Percentiles rank a stretch among this genome's conserved stretches.
Evolutionary conservation across 2,113 vertebrate species (phyloP).

Genomic region (Saguinus imperator): DNA sequence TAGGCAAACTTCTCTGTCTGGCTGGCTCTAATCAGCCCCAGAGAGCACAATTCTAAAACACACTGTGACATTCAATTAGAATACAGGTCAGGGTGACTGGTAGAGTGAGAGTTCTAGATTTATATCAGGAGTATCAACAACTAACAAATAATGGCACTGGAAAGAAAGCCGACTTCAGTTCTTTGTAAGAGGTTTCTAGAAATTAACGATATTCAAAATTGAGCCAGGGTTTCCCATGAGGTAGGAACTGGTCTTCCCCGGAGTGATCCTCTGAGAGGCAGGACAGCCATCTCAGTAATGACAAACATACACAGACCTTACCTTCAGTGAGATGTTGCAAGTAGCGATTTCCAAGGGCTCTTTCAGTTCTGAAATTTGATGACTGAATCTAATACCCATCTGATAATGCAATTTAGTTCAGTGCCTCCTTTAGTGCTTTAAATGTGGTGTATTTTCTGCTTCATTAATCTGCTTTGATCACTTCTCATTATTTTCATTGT

Average conservation of each 20-base stretch:
- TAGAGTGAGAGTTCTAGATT: background rate
- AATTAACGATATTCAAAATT: background rate
- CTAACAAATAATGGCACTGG: background rate
- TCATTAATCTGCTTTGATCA: slow-evolving; percentile 43
- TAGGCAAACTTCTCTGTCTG: background rate
- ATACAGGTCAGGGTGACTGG: background rate
- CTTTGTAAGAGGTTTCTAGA: background rate
- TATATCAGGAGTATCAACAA: background rate
- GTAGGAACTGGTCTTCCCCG: rapidly evolving
- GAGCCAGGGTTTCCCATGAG: background rate
- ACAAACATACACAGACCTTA: background rate
- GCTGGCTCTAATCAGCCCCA: background rate
- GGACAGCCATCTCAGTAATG: background rate
- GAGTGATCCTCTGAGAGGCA: background rate
- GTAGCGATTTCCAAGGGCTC: background rate
- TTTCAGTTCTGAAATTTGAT: background rate
- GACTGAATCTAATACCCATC: background rate
- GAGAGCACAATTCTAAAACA: background rate
- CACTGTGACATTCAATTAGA: background rate
- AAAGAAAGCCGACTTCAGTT: background rate
- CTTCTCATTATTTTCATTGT: slow-evolving; percentile 45
- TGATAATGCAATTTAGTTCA: background rate
- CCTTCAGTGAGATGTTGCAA: background rate
- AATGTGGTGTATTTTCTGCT: background rate
- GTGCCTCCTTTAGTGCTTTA: background rate